These are phyloP conservation scores for Eidolon dupreanum DNA, from an alignment of 2,797 vertebrate species.

Conservation along the genomic window DNA sequence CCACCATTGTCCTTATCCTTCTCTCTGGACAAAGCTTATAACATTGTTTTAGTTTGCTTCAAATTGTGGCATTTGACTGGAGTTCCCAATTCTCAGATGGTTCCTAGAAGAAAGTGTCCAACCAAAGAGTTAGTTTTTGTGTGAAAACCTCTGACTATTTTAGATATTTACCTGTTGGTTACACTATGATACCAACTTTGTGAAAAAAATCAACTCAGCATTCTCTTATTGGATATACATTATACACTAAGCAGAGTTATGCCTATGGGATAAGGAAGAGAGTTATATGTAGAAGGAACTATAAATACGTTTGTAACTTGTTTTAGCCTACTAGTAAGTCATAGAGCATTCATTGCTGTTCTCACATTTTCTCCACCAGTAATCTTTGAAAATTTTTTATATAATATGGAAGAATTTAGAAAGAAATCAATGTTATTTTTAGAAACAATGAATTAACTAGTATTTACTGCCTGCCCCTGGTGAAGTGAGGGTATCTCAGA, in stretches of 20 bases:
- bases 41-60: neutral
- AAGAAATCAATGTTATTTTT: neutral
- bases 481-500: slow-evolving; percentile 8
- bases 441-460: neutral
- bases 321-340: neutral
- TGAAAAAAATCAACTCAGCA: neutral
- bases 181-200: neutral
- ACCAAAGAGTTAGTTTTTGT: neutral
- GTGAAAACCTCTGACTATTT: neutral
- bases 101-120: neutral
- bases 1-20: neutral
- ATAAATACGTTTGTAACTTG: neutral
- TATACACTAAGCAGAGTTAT: neutral
- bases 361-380: neutral
- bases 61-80: neutral
- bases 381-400: neutral
- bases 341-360: neutral
- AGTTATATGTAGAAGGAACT: neutral
- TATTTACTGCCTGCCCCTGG: neutral
- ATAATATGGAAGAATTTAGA: neutral
- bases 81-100: neutral
- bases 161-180: neutral
- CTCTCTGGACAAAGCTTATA: neutral
- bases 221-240: neutral
- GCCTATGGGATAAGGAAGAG: neutral